Evolutionary conservation across 2,888 invertebrate species (phyloP).

Genomic region (Tetrapedia diversipes): DNA sequence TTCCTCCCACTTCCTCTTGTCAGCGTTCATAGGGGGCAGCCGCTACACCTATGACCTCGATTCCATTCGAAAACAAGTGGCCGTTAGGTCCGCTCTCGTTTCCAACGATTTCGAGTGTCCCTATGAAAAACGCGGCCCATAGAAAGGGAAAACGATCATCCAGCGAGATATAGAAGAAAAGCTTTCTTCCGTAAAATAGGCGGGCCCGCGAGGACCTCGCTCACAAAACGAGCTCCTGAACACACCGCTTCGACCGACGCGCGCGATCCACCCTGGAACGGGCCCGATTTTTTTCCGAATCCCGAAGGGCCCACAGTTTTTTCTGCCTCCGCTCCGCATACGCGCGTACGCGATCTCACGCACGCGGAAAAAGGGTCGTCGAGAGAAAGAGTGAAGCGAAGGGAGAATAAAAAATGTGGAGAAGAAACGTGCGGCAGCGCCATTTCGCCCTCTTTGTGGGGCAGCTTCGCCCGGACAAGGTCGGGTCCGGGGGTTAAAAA

Average conservation of each 20-base stretch:
- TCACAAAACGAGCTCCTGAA: constrained; percentile 26
- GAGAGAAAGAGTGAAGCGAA: background rate
- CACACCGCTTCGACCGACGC: constrained; percentile 2
- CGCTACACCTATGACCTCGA: constrained; percentile 48
- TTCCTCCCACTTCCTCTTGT: constrained; percentile 14
- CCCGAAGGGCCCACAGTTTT: constrained; percentile 30
- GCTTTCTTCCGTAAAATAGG: constrained; percentile 50
- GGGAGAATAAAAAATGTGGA: no score
- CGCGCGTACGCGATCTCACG: no score
- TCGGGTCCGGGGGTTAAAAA: constrained; percentile 74
- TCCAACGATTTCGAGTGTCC: constrained; percentile 40
- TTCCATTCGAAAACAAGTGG: constrained; percentile 59
- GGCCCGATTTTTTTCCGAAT: constrained; percentile 50
- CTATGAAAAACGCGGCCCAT: constrained; percentile 21
- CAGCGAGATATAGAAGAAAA: constrained; percentile 59
- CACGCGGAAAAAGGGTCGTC: constrained; percentile 45
- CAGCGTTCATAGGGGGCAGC: background rate
- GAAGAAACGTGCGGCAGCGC: constrained; percentile 38
- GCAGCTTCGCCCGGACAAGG: constrained; percentile 21
- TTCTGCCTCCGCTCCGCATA: constrained; percentile 21
- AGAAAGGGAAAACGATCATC: constrained; percentile 63
- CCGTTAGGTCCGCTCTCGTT: constrained; percentile 64
- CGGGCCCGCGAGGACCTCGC: constrained; percentile 48
- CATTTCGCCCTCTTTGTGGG: constrained; percentile 74
- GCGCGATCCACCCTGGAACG: constrained; percentile 42